phyloP scores from a whole-genome alignment of 2,797 vertebrate genomes.

The Garrulus glandarius region DNA sequence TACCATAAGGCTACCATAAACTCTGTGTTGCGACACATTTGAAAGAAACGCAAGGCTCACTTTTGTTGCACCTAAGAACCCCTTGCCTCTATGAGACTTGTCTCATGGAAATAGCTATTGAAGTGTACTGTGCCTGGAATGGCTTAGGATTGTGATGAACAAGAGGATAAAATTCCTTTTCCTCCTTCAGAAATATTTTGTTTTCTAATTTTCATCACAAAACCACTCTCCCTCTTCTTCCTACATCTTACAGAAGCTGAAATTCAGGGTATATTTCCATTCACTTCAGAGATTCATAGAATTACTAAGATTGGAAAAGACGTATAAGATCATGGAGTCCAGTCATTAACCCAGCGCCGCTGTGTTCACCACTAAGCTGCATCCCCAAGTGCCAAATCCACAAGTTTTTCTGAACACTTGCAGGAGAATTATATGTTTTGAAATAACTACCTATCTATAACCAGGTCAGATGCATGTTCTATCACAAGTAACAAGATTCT shows the following conservation, averaged over 20 bases:
- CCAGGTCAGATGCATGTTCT: neutral
- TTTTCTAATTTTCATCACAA: neutral
- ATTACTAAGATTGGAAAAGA: neutral
- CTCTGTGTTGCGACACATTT: neutral
- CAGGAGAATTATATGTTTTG: neutral
- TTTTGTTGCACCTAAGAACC: neutral
- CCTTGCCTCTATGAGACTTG: neutral
- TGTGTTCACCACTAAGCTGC: neutral
- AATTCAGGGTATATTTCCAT: neutral
- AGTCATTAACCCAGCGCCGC: neutral
- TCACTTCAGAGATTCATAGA: neutral
- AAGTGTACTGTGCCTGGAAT: neutral
- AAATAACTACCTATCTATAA: neutral
- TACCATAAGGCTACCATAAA: neutral
- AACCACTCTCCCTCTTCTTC: neutral
- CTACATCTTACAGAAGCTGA: neutral
- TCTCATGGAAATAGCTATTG: neutral
- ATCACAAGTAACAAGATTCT: neutral
- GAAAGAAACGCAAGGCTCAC: neutral
- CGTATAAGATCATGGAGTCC: neutral
- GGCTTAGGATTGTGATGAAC: neutral
- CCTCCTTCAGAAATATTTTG: neutral
- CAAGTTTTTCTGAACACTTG: neutral
- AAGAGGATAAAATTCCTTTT: neutral
- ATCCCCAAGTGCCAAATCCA: neutral